Evolutionary conservation across 1,140 invertebrate genomes (phyloP).

Genomic region (Melanaphis sacchari): DNA sequence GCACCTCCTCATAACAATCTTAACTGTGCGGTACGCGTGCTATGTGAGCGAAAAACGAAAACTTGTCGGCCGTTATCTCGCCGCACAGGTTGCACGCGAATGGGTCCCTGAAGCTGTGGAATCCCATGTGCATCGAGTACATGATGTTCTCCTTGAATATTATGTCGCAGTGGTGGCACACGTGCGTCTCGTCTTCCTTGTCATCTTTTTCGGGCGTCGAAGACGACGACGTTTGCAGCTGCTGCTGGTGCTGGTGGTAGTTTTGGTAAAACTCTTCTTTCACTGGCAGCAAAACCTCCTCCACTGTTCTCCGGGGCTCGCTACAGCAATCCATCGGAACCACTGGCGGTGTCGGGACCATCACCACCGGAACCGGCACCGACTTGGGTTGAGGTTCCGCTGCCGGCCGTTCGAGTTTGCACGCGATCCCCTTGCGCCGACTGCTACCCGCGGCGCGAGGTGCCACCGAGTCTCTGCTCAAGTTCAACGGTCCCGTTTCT

Average conservation of each 20-base stretch:
- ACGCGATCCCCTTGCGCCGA: slow-evolving; percentile 80
- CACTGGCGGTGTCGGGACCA: background rate
- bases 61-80: slow-evolving; percentile 77
- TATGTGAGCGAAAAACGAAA: slow-evolving; percentile 92
- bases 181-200: slow-evolving; percentile 56
- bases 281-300: slow-evolving; percentile 61
- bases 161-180: slow-evolving; percentile 88
- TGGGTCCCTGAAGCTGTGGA: slow-evolving; percentile 88
- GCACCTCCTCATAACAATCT: background rate
- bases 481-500: slow-evolving; percentile 58
- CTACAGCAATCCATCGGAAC: slow-evolving; percentile 5
- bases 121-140: slow-evolving; percentile 96
- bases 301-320: slow-evolving; percentile 63
- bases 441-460: slow-evolving; percentile 67
- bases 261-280: slow-evolving; percentile 30
- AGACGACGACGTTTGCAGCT: background rate
- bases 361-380: slow-evolving; percentile 32
- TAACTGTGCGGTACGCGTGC: slow-evolving; percentile 77
- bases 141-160: slow-evolving; percentile 88
- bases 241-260: background rate
- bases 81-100: slow-evolving; percentile 96
- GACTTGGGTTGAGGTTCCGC: background rate
- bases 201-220: slow-evolving; percentile 49
- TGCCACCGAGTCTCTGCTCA: slow-evolving; percentile 58
- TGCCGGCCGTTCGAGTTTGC: slow-evolving; percentile 68